A percentile compares a stretch with the other conserved stretches of the same genome.
These are phyloP conservation scores for Orthosia gothica DNA, from an alignment of 2,888 invertebrate species.

Conservation along the genomic window DNA sequence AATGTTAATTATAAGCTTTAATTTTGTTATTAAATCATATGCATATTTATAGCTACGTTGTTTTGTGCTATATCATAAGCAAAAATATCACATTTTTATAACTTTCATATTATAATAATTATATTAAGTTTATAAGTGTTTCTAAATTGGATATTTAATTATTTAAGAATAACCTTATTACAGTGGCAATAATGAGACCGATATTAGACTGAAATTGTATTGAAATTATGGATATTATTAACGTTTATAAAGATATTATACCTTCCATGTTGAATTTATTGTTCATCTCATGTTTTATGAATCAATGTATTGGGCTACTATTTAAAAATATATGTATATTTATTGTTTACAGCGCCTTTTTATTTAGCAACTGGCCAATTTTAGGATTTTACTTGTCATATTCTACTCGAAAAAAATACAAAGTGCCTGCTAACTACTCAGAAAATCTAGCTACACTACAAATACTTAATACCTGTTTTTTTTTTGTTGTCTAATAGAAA, in stretches of 20 bases:
- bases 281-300: not conserved
- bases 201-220: conserved; percentile 33
- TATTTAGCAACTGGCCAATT: not conserved
- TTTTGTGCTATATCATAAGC: not conserved
- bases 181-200: not conserved
- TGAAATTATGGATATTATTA: conserved; percentile 13
- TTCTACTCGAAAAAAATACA: no score
- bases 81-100: conserved; percentile 5
- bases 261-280: conserved; percentile 21
- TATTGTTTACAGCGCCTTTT: not conserved
- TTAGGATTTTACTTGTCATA: not conserved
- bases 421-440: no score
- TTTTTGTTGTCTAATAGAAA: no score
- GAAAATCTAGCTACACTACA: no score
- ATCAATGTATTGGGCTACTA: conserved; percentile 9
- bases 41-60: not conserved
- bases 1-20: conserved; percentile 77
- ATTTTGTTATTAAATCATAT: conserved; percentile 24
- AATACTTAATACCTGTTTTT: no score
- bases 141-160: not conserved
- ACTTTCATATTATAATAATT: not conserved
- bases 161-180: conserved; percentile 13
- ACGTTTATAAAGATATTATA: conserved; percentile 8
- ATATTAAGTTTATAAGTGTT: conserved; percentile 10
- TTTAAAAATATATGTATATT: conserved; percentile 44